Evolutionary conservation across 2,888 invertebrate species (phyloP).

Genomic region (Amphipoea oculea): DNA sequence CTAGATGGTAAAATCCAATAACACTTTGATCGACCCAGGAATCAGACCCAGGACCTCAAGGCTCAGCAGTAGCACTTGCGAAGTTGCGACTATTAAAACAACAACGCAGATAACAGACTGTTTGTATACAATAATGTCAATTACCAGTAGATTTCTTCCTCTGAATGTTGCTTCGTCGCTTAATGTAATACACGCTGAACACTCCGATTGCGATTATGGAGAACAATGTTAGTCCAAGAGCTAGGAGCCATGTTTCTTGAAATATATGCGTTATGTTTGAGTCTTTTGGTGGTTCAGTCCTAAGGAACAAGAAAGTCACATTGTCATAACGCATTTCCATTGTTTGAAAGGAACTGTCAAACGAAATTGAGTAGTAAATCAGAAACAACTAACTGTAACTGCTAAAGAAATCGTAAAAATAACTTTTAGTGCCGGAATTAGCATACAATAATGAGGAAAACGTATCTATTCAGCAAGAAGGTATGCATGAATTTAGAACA

Average conservation of each 20-base stretch:
- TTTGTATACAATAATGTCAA: not conserved
- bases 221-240: constrained; percentile 83
- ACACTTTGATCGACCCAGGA: not conserved
- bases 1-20: not conserved
- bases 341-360: constrained; percentile 12
- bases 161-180: constrained; percentile 83
- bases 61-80: not conserved
- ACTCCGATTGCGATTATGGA: constrained; percentile 84
- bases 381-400: not conserved
- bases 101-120: not conserved
- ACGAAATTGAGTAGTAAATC: constrained; percentile 30
- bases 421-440: constrained; percentile 27
- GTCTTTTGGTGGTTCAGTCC: constrained; percentile 88
- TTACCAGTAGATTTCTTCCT: constrained; percentile 87
- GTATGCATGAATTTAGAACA: not conserved
- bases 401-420: constrained; percentile 19
- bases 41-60: not conserved
- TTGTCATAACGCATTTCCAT: not conserved
- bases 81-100: not conserved
- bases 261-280: constrained; percentile 85
- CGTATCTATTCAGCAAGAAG: not conserved
- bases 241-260: constrained; percentile 87
- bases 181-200: constrained; percentile 86
- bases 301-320: constrained; percentile 57
- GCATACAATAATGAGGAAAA: constrained; percentile 31